These are phyloP conservation scores for Oreochromis grahami DNA, from an alignment of 2,797 vertebrate genomes.

Conservation along the genomic window DNA sequence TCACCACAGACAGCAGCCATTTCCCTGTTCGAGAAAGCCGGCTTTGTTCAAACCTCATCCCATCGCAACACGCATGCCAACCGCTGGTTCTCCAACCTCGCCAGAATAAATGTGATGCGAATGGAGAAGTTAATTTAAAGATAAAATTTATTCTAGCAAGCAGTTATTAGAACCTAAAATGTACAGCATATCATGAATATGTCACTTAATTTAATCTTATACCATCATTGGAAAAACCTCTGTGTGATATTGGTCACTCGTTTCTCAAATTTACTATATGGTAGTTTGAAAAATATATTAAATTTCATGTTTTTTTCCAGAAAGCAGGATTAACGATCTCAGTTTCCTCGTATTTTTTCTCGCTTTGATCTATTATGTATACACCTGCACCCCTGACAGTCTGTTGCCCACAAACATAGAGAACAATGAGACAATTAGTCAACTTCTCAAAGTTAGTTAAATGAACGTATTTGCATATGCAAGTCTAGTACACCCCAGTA, in stretches of 20 bases:
- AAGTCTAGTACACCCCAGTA: neutral
- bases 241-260: neutral
- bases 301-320: constrained; percentile 32
- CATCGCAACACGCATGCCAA: constrained; percentile 52
- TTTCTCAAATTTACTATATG: neutral
- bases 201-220: constrained; percentile 30
- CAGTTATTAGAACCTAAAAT: neutral
- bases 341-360: constrained; percentile 32
- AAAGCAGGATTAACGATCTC: constrained; percentile 4
- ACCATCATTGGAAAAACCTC: neutral
- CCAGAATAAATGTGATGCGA: constrained; percentile 56
- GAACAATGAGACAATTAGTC: constrained; percentile 33
- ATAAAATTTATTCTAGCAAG: neutral
- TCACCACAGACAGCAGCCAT: constrained; percentile 56
- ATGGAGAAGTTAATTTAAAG: constrained; percentile 69
- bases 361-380: constrained; percentile 44
- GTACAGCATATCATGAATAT: neutral
- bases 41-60: constrained; percentile 58
- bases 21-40: constrained; percentile 47
- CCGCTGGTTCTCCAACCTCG: constrained; percentile 58
- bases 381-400: constrained; percentile 12
- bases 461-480: neutral
- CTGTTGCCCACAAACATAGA: neutral
- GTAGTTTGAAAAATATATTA: constrained; percentile 5
- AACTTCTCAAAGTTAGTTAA: neutral